Evolutionary conservation across 2,113 vertebrate genomes (phyloP).

Genomic region (Acrocephalus arundinaceus): DNA sequence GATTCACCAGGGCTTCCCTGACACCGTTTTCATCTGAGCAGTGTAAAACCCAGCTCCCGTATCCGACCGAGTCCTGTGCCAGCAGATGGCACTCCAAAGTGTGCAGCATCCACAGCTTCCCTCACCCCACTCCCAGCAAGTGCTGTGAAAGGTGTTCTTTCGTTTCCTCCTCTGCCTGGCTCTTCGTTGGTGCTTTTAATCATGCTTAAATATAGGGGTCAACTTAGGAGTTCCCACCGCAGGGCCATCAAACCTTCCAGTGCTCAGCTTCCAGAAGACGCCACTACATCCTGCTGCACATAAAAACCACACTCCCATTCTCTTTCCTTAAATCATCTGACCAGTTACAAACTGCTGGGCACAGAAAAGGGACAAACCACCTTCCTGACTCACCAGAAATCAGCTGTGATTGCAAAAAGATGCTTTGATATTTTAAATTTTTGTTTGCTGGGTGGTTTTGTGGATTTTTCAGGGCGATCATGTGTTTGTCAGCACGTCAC

Average conservation of each 20-base stretch:
- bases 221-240: neutral
- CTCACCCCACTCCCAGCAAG: neutral
- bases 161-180: too few species aligned
- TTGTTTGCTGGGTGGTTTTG: neutral
- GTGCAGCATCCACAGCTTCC: neutral
- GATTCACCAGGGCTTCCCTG: neutral
- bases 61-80: neutral
- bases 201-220: neutral
- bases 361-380: neutral
- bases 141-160: neutral
- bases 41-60: neutral
- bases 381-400: neutral
- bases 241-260: neutral
- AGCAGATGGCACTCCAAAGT: constrained; percentile 50
- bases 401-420: neutral
- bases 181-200: neutral
- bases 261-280: neutral
- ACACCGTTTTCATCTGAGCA: neutral
- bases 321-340: neutral
- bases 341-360: neutral
- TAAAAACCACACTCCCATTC: neutral
- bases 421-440: neutral
- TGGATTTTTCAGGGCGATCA: neutral
- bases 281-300: neutral
- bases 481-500: neutral